Evolutionary conservation across 2,113 vertebrate species (phyloP).

Genomic region (Pelvicachromis taeniatus): DNA sequence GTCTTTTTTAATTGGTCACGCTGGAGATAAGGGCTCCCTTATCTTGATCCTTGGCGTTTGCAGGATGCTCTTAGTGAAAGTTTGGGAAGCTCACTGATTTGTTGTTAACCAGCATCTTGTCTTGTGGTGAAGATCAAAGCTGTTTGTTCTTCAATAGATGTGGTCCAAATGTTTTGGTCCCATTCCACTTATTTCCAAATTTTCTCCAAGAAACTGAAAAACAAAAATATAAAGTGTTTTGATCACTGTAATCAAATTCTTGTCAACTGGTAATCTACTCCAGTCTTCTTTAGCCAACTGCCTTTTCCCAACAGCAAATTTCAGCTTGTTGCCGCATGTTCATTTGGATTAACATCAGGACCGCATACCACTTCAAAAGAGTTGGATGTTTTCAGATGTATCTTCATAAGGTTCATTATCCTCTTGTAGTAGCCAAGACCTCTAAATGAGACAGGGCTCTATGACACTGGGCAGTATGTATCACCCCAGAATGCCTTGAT

Average conservation of each 20-base stretch:
- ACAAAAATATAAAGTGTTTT: neutral
- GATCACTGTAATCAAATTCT: neutral
- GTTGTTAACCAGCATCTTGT: neutral
- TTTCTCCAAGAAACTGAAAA: neutral
- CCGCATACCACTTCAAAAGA: neutral
- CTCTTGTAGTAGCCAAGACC: neutral
- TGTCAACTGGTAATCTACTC: neutral
- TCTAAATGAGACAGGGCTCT: neutral
- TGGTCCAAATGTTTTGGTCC: neutral
- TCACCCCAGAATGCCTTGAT: neutral
- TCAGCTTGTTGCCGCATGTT: neutral
- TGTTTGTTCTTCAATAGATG: neutral
- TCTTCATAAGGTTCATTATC: neutral
- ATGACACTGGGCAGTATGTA: neutral
- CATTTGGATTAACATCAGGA: neutral
- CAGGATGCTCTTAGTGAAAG: neutral
- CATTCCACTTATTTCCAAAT: neutral
- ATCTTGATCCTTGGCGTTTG: neutral
- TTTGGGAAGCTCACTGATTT: neutral
- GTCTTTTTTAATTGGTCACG: neutral
- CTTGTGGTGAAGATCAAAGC: neutral
- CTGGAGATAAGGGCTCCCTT: neutral
- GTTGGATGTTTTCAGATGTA: neutral
- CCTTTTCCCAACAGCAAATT: neutral
- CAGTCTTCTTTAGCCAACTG: neutral